Base-by-base conservation (phyloP, 2,797 vertebrate genomes). In the Micromesistius poutassou region DNA sequence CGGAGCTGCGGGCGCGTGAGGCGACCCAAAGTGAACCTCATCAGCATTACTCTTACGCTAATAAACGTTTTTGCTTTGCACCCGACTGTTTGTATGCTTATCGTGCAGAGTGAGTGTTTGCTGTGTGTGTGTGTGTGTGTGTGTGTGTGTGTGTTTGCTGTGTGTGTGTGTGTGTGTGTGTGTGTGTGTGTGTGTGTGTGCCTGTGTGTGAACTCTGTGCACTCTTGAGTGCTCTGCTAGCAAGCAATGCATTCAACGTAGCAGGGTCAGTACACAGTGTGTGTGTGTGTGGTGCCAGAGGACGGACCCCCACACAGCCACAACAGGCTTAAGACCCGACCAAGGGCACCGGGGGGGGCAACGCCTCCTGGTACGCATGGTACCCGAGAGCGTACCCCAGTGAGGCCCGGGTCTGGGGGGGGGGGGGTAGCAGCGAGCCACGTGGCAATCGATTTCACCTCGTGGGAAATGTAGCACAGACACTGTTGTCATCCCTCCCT, bases 361-460 rank as follows among this genome's bases (percentile, higher is more conserved):
- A 79, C 86, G 92, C 87, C 87, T 84, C 72, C 74, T 87, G 88
- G n/a, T n/a, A n/a, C n/a, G 86, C 84, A 85, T 78, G 78, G 50
- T n/a, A 62, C n/a, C 50, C 50, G 50, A 62, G 50, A n/a, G 50
- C 50, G 87, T n/a, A 89, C 91, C 87, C 87, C 79, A 73, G 72
- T 82, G 88, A 84, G 82, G 79, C 86, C 89, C 86, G 91, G 89
- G 87, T 91, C 89, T 86, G 81, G 83, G 86, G 86, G 70, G n/a
- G n/a, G n/a, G n/a, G n/a, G n/a, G n/a, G n/a, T n/a, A 89, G 86
- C 86, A 84, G 87, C 80, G 76, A 86, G 87, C 87, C 88, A 62
- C 80, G 78, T 85, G 88, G 87, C 91, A 93, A 93, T 94, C 85
- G 86, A 93, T 93, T 93, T 36, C 86, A 89, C 87, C 90, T 91